Percentiles rank a stretch among this genome's conserved stretches.
phyloP scores from a whole-genome alignment of 2,113 vertebrate species.

The Falcunculus frontatus region DNA sequence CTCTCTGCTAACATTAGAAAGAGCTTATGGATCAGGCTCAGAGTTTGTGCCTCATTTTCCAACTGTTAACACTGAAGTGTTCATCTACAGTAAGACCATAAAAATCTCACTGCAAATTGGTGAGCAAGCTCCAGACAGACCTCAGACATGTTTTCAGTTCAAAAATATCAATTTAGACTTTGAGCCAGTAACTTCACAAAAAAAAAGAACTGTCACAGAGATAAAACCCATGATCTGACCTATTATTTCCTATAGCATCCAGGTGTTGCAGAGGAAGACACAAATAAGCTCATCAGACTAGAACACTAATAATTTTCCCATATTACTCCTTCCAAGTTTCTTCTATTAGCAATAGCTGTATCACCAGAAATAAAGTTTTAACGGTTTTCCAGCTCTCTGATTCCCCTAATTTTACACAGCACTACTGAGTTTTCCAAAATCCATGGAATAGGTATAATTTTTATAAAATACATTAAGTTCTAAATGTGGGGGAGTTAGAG shows the following conservation, averaged over 20 bases:
- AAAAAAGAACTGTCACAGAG: neutral
- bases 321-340: neutral
- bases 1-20: neutral
- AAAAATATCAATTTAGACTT: neutral
- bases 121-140: neutral
- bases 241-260: neutral
- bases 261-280: neutral
- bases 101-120: neutral
- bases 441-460: neutral
- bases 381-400: neutral
- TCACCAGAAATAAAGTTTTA: neutral
- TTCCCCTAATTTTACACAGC: neutral
- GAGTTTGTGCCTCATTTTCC: neutral
- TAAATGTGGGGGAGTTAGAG: neutral
- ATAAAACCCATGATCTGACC: neutral
- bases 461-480: neutral
- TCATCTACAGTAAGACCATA: neutral
- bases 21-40: neutral
- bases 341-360: neutral
- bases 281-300: neutral
- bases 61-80: neutral
- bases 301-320: neutral
- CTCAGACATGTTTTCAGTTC: neutral
- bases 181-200: neutral
- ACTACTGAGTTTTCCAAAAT: neutral